Base-by-base conservation (phyloP, 2,888 invertebrate genomes). In the Ichneumoninae sp. region DNA sequence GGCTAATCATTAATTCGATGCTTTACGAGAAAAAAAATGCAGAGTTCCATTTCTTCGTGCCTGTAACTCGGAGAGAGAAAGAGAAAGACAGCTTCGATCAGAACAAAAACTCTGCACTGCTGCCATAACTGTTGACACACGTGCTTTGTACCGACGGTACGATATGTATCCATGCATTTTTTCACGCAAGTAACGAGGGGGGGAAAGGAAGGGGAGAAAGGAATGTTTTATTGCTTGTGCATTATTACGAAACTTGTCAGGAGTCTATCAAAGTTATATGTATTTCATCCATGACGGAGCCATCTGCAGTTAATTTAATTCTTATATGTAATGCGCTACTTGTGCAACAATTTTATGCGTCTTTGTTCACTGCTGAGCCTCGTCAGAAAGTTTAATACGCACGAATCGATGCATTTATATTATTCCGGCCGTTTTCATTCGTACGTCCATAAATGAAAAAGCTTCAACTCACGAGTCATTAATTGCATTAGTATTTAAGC, bases 1-100 rank as follows among this genome's bases (percentile, higher is more conserved):
- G 10, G 65, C 57, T 65, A 70, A 60, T 44, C 81, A 54, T 69
- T 81, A 66, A 80, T 22, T 57, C 52, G 4, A 22, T 47, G 10
- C 36, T 73, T 50, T 33, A n/a, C 6, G 8, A 7, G 4, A 33
- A 52, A 26, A 19, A 19, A 30, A 36, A 74, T 52, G 36, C 22
- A 52, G 44, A 13, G 36, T 50, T 65, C 33, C 47, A 63, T 65
- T 65, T 52, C 7, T 22, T 63, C 33, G 30, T 63, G 30, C 30
- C 30, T 30, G 5, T 16, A 16, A 16, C 26, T 13, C 7, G 26
- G 26, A 30, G 19, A 26, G 10, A 22, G 60, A 60, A 30, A 30
- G 8, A 60, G 13, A 57, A 57, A 57, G 26, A 57, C 10, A 10
- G 3, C 22, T 57, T 26, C 7, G 26, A 30, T n/a, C 0, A 13